A percentile compares a stretch with the other conserved stretches of the same genome.
Evolutionary conservation across 2,888 invertebrate species (phyloP).

Genomic region (Zaprionus obscuricornis): DNA sequence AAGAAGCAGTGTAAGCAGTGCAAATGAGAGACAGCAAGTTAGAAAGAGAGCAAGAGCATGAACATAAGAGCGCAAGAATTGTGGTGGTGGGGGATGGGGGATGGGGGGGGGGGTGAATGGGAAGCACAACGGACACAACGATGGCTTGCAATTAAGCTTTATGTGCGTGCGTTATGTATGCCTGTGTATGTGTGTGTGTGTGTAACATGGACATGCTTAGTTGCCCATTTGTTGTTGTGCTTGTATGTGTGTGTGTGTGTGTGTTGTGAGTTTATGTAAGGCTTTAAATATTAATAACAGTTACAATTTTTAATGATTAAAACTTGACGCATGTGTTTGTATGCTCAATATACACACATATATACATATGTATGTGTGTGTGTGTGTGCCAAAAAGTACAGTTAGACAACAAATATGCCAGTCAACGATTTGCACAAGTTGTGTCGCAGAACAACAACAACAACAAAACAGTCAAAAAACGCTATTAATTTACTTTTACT

Average conservation of each 20-base stretch:
- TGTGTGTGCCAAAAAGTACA: slow-evolving; percentile 57
- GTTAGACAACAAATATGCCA: slow-evolving; percentile 57
- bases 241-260: slow-evolving; percentile 15
- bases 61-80: slow-evolving; percentile 2
- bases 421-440: slow-evolving; percentile 52
- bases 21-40: slow-evolving; percentile 11
- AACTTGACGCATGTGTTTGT: slow-evolving; percentile 63
- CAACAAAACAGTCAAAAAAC: too few species aligned
- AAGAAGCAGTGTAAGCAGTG: slow-evolving; percentile 33
- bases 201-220: too few species aligned
- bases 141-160: slow-evolving; percentile 71
- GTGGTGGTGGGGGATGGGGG: neutral
- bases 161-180: slow-evolving; percentile 29
- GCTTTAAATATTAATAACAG: slow-evolving; percentile 78
- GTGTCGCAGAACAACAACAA: neutral
- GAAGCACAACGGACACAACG: slow-evolving; percentile 60
- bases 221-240: too few species aligned
- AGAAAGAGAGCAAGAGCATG: too few species aligned
- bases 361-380: slow-evolving; percentile 14
- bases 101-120: neutral
- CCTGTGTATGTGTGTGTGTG: slow-evolving; percentile 9
- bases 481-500: neutral
- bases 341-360: neutral
- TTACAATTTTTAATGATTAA: slow-evolving; percentile 79
- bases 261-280: slow-evolving; percentile 45